phyloP scores from a whole-genome alignment of 53 echinoderm and acorn worm genomes.

The Hippasteria phrygiana region DNA sequence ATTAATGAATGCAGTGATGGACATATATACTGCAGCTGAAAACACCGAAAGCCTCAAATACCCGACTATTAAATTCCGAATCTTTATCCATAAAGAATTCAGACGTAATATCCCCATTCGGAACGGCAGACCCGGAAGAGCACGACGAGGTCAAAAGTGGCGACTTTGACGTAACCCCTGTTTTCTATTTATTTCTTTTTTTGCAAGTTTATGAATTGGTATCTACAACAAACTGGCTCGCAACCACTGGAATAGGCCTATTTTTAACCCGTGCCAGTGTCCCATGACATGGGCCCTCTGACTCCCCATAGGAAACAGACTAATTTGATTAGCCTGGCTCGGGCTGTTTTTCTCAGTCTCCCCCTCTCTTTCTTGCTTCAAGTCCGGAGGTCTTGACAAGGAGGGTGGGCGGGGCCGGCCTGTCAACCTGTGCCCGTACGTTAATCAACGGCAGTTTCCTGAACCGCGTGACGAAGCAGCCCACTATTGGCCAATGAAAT shows the following conservation, averaged over 20 bases:
- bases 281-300: constrained; percentile 43
- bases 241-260: not conserved
- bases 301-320: constrained; percentile 62
- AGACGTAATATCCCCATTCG: not conserved
- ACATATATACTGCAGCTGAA: no score
- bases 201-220: constrained; percentile 12
- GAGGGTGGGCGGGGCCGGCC: constrained; percentile 42
- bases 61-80: no score
- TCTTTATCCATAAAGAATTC: not conserved
- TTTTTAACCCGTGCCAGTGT: constrained; percentile 44
- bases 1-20: no score
- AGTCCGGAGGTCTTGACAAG: constrained; percentile 46
- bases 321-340: constrained; percentile 59
- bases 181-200: not conserved
- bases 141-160: not conserved
- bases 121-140: constrained; percentile 35
- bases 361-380: not conserved
- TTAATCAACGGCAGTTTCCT: constrained; percentile 54
- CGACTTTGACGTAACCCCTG: constrained; percentile 2
- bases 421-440: constrained; percentile 49
- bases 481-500: constrained; percentile 25
- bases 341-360: constrained; percentile 57
- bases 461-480: constrained; percentile 56
- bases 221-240: constrained; percentile 41
- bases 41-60: no score